Conservation (phyloP, 2,113 vertebrate genomes). For the Microtus oregoni region DNA sequence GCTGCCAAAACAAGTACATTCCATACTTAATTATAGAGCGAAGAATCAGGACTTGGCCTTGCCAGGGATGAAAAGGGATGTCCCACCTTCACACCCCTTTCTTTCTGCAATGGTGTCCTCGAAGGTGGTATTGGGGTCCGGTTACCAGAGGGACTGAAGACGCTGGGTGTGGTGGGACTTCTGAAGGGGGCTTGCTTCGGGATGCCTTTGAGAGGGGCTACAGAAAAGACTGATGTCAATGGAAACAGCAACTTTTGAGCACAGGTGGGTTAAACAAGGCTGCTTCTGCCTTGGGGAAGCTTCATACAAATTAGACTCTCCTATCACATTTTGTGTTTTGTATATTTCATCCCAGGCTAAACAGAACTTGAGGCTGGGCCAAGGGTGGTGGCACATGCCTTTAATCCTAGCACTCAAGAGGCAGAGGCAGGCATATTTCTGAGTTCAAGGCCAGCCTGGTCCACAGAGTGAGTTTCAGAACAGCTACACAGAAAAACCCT, state of each 20-base stretch:
- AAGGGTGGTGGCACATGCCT: not conserved
- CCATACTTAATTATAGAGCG: rapidly evolving
- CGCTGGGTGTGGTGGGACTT: constrained; percentile 95
- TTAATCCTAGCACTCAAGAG: not conserved
- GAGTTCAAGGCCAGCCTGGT: not conserved
- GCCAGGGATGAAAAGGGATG: rapidly evolving
- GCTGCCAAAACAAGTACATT: constrained; percentile 82
- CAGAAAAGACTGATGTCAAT: not conserved
- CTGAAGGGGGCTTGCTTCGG: constrained; percentile 97
- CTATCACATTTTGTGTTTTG: not conserved
- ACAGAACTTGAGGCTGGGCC: not conserved
- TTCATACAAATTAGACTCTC: rapidly evolving
- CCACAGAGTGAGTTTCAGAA: not conserved
- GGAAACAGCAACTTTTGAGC: not conserved
- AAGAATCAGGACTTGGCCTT: rapidly evolving
- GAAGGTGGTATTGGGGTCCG: constrained; percentile 95
- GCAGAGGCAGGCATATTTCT: not conserved
- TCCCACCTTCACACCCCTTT: constrained; percentile 96
- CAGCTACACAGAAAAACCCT: not conserved
- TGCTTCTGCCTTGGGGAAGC: not conserved
- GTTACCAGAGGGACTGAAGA: constrained; percentile 96
- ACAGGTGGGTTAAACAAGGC: too few species aligned
- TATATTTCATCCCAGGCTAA: not conserved
- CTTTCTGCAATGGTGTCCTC: constrained; percentile 94
- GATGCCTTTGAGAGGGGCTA: constrained; percentile 98